A percentile compares a stretch with the other conserved stretches of the same genome.
phyloP scores from a whole-genome alignment of 2,797 vertebrate species.

The Apodemus agrarius region DNA sequence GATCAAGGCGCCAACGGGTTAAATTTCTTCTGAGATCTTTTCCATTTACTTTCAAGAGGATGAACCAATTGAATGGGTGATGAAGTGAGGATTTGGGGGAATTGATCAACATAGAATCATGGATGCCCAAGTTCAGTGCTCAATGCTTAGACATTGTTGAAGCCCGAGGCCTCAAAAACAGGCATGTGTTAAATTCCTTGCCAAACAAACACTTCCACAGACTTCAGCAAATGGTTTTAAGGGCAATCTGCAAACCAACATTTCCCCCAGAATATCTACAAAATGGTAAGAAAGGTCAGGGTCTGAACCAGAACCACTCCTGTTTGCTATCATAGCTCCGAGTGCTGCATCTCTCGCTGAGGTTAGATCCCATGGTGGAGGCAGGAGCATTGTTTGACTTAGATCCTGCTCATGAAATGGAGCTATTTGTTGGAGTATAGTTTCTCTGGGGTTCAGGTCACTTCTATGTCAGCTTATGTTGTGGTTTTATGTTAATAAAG shows the following conservation, averaged over 20 bases:
- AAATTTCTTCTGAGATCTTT: conserved; percentile 1
- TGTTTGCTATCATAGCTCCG: not conserved
- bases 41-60: not conserved
- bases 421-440: not conserved
- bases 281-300: not conserved
- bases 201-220: not conserved
- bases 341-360: not conserved
- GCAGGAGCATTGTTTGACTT: not conserved
- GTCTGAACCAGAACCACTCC: not conserved
- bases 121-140: no score
- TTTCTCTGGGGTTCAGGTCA: not conserved
- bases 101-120: not conserved
- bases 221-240: conserved; percentile 17
- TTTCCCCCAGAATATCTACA: not conserved
- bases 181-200: not conserved
- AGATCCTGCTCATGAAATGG: not conserved
- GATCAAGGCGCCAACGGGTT: not conserved
- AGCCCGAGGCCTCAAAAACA: not conserved
- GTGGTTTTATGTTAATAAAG: not conserved
- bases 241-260: not conserved
- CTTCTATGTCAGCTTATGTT: not conserved
- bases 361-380: not conserved
- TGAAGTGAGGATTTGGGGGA: not conserved
- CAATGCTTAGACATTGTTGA: not conserved
- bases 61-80: not conserved